Conservation (phyloP, 2,888 invertebrate genomes). For the Gortyna flavago region DNA sequence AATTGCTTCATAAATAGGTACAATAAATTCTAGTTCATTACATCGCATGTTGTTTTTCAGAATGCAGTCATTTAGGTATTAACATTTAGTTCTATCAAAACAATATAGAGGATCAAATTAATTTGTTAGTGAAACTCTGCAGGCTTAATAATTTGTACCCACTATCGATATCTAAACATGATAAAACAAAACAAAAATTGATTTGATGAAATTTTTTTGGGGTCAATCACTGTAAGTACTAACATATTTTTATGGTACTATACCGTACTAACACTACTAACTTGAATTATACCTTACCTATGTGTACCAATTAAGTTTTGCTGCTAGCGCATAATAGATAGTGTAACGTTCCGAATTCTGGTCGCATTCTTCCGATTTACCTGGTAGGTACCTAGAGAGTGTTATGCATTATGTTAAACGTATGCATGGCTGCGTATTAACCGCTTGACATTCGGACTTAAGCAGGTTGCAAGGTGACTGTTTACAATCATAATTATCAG, state of each 20-base stretch:
- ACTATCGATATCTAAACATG: background rate
- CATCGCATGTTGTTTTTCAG: conserved; percentile 17
- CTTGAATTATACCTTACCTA: background rate
- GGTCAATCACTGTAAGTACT: no score
- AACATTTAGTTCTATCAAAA: conserved; percentile 6
- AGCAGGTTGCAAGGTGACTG: conserved; percentile 58
- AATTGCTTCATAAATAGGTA: background rate
- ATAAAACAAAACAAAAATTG: background rate
- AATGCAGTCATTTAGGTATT: conserved; percentile 16
- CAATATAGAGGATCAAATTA: background rate
- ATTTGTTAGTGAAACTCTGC: background rate
- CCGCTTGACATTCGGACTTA: conserved; percentile 61
- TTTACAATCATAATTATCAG: conserved; percentile 47
- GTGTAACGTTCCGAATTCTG: conserved; percentile 27
- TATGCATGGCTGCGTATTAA: conserved; percentile 54
- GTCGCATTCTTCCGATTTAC: conserved; percentile 57
- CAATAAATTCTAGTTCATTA: conserved; percentile 1
- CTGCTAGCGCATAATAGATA: background rate
- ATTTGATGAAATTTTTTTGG: background rate
- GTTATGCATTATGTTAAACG: conserved; percentile 55
- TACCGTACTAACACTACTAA: background rate
- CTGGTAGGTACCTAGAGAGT: conserved; percentile 11
- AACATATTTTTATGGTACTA: background rate
- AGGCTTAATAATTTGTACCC: background rate
- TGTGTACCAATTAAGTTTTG: background rate